Evolutionary conservation across 2,797 vertebrate genomes (phyloP), one percentile per base, ranked within the genome.

Genomic region (Neopelma chrysocephalum): DNA sequence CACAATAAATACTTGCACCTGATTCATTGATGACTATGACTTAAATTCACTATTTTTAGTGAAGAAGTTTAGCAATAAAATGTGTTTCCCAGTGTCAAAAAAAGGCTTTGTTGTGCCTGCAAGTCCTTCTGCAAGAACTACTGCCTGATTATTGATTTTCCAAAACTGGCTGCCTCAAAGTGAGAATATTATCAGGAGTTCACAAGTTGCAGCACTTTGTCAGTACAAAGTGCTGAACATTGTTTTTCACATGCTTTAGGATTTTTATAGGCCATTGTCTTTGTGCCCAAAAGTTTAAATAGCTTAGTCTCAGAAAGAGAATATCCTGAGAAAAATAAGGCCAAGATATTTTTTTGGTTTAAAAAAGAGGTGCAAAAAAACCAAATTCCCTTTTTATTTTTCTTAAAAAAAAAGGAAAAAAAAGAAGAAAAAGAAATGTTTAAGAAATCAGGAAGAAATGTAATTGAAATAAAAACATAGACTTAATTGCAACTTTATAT

Each of bases 91-190:
- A 25, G 16, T 57, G 53, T 19, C 22, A 43, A 56, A 82, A 62
- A 51, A 56, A 40, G 11, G 8, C 75, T 87, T 61, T 6, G 81
- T 85, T 82, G 36, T 89, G 56, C 90, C 90, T 82, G 22, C 23
- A 23, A 91, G 83, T 91, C 53, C 45, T 94, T 82, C 70, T 90
- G 56, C 54, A 76, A 75, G 31, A 90, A 34, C 57, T 82, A 36
- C 82, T 87, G 56, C 47, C 65, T 77, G 53, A 83, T 83, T 94
- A 95, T 95, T 95, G 93, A 94, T 96, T 94, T 95, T 89, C 77
- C 82, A 89, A 82, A 83, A 42, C 66, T 17, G 56, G 23, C 32
- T 91, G 79, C 62, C 88, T 86, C 47, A 66, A 65, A 93, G 66
- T 90, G 29, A 82, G 43, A 76, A 88, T 64, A n/a, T 31, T 90